Conservation (phyloP, 1,140 invertebrate genomes). For the Sitophilus oryzae region DNA sequence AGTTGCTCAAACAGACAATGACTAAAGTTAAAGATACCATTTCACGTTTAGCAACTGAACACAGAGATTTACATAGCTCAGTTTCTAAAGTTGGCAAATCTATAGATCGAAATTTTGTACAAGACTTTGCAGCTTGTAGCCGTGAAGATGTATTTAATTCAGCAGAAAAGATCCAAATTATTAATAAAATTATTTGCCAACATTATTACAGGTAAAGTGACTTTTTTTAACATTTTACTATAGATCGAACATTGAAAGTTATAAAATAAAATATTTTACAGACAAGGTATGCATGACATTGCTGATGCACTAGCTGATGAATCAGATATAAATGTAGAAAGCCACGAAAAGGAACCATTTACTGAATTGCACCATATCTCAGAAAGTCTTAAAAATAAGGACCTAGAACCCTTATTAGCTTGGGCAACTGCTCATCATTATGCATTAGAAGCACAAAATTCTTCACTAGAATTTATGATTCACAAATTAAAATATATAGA, state of each 20-base stretch:
- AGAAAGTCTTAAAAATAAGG: conserved; percentile 68
- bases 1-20: conserved; percentile 62
- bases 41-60: conserved; percentile 71
- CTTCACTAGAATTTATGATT: conserved; percentile 80
- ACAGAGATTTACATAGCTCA: conserved; percentile 73
- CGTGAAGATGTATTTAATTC: conserved; percentile 80
- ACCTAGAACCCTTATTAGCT: conserved; percentile 74
- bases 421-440: conserved; percentile 66
- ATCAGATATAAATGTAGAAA: conserved; percentile 63
- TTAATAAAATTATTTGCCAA: conserved; percentile 95
- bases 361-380: conserved; percentile 80
- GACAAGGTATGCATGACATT: conserved; percentile 87
- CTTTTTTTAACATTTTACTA: background rate
- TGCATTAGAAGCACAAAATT: conserved; percentile 59
- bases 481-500: conserved; percentile 57
- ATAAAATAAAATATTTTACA: conserved; percentile 23
- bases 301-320: conserved; percentile 80
- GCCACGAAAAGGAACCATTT: conserved; percentile 72
- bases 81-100: conserved; percentile 96
- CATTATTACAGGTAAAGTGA: conserved; percentile 66
- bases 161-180: conserved; percentile 67
- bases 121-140: conserved; percentile 84
- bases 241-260: background rate
- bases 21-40: conserved; percentile 69
- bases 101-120: conserved; percentile 90